Percentiles rank a stretch among this genome's conserved stretches.
phyloP scores from a whole-genome alignment of 2,888 invertebrate species.

The Euproctis similis region DNA sequence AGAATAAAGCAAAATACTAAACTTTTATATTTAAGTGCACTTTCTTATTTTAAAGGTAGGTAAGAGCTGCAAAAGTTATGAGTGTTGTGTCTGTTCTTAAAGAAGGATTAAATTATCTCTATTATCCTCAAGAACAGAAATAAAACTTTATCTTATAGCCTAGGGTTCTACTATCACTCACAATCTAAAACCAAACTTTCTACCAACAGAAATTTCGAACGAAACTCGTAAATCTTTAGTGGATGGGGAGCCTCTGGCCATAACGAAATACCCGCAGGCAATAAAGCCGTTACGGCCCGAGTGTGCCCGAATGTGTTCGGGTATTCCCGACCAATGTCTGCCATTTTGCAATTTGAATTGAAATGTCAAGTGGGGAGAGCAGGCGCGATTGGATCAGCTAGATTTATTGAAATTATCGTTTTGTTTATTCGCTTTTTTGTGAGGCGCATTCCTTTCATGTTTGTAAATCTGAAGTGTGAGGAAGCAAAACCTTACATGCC shows the following conservation, averaged over 20 bases:
- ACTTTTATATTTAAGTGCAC: too few relatives aligned
- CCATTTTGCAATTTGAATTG: slow-evolving; percentile 29
- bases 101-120: too few relatives aligned
- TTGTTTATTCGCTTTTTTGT: slow-evolving; percentile 4
- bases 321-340: slow-evolving; percentile 16
- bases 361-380: slow-evolving; percentile 31
- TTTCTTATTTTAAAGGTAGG: too few relatives aligned
- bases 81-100: too few relatives aligned
- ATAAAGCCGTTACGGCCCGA: slow-evolving; percentile 32
- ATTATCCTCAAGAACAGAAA: not conserved
- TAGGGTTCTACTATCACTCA: slow-evolving; percentile 2
- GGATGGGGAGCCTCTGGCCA: slow-evolving; percentile 12
- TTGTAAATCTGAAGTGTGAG: too few relatives aligned
- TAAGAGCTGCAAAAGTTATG: too few relatives aligned
- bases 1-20: too few relatives aligned
- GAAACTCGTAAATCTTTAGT: slow-evolving; percentile 27
- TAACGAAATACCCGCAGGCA: slow-evolving; percentile 27
- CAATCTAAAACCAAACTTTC: slow-evolving; percentile 10
- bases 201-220: slow-evolving; percentile 12
- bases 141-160: slow-evolving; percentile 1
- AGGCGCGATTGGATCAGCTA: slow-evolving; percentile 27
- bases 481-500: too few relatives aligned
- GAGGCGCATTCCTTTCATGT: too few relatives aligned
- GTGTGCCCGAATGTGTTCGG: slow-evolving; percentile 21
- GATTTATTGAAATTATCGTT: slow-evolving; percentile 25